Evolutionary conservation across 2,888 invertebrate genomes (phyloP).

Genomic region (Mesorhabditis spiculigera): DNA sequence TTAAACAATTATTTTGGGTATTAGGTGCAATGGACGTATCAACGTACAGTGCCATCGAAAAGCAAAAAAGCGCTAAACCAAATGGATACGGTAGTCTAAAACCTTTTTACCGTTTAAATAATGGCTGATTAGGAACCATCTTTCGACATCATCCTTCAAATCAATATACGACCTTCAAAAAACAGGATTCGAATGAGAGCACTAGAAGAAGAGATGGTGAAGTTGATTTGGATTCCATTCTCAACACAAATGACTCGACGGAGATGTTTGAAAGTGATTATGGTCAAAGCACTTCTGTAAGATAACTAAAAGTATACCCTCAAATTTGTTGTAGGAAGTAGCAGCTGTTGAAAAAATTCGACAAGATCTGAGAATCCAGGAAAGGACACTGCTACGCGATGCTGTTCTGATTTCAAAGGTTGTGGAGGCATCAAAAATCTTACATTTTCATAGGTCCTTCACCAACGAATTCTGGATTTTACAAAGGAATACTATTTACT

Average conservation of each 20-base stretch:
- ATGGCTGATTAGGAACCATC: not conserved
- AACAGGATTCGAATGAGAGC: not conserved
- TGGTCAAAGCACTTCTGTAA: not conserved
- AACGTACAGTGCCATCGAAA: not conserved
- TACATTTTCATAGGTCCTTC: not conserved
- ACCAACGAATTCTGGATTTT: not conserved
- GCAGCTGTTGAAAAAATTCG: not conserved
- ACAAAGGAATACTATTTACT: conserved; percentile 3
- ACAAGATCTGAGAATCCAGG: not conserved
- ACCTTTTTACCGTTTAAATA: not conserved
- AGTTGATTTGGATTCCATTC: not conserved
- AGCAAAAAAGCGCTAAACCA: not conserved
- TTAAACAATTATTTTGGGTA: no score
- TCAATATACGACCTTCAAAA: not conserved
- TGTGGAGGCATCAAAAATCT: not conserved
- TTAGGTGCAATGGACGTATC: not conserved
- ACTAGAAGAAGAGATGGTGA: not conserved
- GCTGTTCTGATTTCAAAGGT: not conserved
- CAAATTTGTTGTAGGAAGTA: not conserved
- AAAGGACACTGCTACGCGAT: conserved; percentile 3
- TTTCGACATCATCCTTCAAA: not conserved
- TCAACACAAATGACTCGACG: not conserved
- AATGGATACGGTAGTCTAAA: conserved; percentile 3
- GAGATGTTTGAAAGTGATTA: not conserved
- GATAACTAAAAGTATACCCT: not conserved